Base-by-base conservation (phyloP, 2,888 invertebrate species). In the Agrotis puta region DNA sequence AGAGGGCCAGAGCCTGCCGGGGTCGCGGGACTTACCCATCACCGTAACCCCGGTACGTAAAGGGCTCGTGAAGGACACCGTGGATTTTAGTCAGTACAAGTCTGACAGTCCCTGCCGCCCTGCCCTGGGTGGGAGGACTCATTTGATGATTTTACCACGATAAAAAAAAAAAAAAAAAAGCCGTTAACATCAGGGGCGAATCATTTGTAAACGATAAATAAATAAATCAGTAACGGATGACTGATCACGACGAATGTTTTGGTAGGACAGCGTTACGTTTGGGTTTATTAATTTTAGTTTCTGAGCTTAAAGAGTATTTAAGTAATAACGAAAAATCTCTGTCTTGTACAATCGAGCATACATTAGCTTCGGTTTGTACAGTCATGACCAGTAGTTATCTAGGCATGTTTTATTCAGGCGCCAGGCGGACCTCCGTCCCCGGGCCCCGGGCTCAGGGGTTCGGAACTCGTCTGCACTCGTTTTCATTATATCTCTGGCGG, bases 401-500 rank as follows among this genome's bases (percentile, higher is more conserved):
- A 45, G 50, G 5, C 62, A 78, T 78, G 72, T 78, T 63, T 78
- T 81, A 81, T 81, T 78, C 82, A 78, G 53, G 11, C 51, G 43
- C 43, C 24, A 48, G 56, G 47, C 77, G 53, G 24, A 18, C 16
- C 64, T 45, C 16, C 4, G 11, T 11, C 39, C 54, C 27, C 48
- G 18, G 43, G 20, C 20, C 33, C 24, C 14, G 7, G 24, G 27
- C 22, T 6, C 27, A 0, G 70, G 39, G 24, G 20, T 18, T 24
- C 57, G 24, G 53, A 13, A 22, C 79, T 82, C 74, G 64, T 59
- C 64, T 64, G 64, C 61, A 67, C 83, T 79, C 65, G 48, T 51
- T 79, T 64, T 82, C 74, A 79, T 79, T 79, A 82, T 82, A 79
- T 79, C 67, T 79, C 47, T 62, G 64, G 24, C 48, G 33, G 83